Conservation (phyloP, 2,113 vertebrate species). For the Hemicordylus capensis region DNA sequence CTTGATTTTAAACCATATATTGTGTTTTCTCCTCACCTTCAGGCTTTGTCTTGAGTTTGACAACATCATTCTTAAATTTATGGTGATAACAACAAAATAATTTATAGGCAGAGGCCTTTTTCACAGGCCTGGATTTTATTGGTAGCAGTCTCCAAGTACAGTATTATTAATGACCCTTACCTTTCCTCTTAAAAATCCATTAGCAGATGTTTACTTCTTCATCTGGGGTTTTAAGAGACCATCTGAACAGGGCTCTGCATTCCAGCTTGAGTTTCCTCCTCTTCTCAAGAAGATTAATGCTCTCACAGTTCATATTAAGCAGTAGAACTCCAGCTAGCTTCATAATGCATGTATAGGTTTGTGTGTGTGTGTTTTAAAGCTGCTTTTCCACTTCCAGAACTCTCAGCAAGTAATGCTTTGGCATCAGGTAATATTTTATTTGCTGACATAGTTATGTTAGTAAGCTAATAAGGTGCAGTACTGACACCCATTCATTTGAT, state of each 20-base stretch:
- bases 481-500: background rate
- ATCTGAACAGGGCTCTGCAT: slow-evolving; percentile 49
- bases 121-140: slow-evolving; percentile 9
- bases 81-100: background rate
- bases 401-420: slow-evolving; percentile 5
- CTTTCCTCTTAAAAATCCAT: slow-evolving; percentile 16
- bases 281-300: slow-evolving; percentile 32
- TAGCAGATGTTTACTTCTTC: slow-evolving; percentile 17
- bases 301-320: slow-evolving; percentile 45
- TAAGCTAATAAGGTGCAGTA: background rate
- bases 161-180: background rate
- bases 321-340: slow-evolving; percentile 39
- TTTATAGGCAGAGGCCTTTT: background rate
- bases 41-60: background rate
- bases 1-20: background rate
- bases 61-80: background rate
- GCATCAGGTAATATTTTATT: background rate
- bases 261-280: slow-evolving; percentile 48
- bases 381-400: slow-evolving; percentile 48
- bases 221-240: slow-evolving; percentile 14
- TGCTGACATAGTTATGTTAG: background rate
- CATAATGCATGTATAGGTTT: slow-evolving; percentile 53
- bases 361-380: slow-evolving; percentile 46
- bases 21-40: background rate
- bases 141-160: background rate